Evolutionary conservation across 2,113 vertebrate species (phyloP), one percentile per base, ranked within the genome.

Genomic region (Pseudolaguvia tuberculata): DNA sequence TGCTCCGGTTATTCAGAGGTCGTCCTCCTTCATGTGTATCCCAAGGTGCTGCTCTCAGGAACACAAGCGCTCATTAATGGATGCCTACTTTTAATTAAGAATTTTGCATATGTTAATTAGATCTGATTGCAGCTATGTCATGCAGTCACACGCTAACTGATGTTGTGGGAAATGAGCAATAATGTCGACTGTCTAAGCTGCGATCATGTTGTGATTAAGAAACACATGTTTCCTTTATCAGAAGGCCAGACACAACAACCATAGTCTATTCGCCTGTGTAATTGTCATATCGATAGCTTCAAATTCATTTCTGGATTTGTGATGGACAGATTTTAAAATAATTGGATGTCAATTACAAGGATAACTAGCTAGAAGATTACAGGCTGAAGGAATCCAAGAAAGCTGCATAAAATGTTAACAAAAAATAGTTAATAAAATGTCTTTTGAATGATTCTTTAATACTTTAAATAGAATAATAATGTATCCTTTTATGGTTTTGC

Each of bases 101-200:
- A 80, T 69, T 82, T 76, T 76, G 79, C 81, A 80, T 83, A 76
- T 77, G 72, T 65, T 80, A 80, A 83, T 80, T 83, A 83, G 63
- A 80, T 80, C 78, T 80, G 81, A 83, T 78, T 80, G 78, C 62
- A 53, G 45, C 75, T 74, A 73, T 77, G 67, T 68, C 75, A 76
- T 75, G 72, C 78, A 72, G 71, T 58, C 67, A 47, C 68, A 75
- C 69, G n/a, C 75, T 79, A 77, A 82, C 67, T 75, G 81, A 80
- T 82, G 72, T 73, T 68, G 50, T 17, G 50, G 81, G 78, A 78
- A 78, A 68, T 79, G 75, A 76, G 63, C 45, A 68, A 68, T 74
- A 73, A 78, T 78, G 69, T 67, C 47, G 51, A 42, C 66, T 67
- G 78, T 56, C 78, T 77, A 71, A 75, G 73, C 56, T 31, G 74